Evolutionary conservation across 2,797 vertebrate species (phyloP).

Genomic region (Melanogrammus aeglefinus): DNA sequence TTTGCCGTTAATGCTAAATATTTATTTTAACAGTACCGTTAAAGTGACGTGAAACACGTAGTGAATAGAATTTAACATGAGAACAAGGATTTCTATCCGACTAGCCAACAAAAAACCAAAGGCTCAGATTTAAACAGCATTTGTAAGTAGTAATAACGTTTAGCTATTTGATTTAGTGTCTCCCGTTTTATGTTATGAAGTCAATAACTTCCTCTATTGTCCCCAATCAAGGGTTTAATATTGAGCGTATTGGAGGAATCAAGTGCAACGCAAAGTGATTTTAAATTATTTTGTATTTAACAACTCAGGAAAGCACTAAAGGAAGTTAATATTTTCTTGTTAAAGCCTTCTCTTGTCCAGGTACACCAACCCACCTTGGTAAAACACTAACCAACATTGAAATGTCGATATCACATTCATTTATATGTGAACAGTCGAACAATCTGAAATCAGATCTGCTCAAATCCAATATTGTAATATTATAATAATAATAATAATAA

Average conservation of each 20-base stretch:
- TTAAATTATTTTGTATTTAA: conserved; percentile 71
- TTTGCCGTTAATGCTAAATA: conserved; percentile 40
- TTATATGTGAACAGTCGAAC: neutral
- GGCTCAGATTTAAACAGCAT: conserved; percentile 45
- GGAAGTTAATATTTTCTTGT: conserved; percentile 41
- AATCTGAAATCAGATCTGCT: conserved; percentile 6
- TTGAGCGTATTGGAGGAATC: conserved; percentile 25
- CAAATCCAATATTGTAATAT: neutral
- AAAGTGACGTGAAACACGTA: neutral
- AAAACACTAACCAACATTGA: conserved; percentile 17
- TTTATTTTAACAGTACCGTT: conserved; percentile 29
- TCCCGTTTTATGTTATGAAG: conserved; percentile 24
- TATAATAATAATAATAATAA: neutral
- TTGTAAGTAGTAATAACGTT: conserved; percentile 36
- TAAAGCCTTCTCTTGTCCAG: conserved; percentile 31
- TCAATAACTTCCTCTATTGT: conserved; percentile 21
- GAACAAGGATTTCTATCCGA: conserved; percentile 35
- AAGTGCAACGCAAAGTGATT: conserved; percentile 27
- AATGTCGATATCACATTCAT: neutral
- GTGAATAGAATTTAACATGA: conserved; percentile 4
- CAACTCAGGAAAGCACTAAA: conserved; percentile 74
- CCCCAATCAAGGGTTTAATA: conserved; percentile 19
- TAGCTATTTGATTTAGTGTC: conserved; percentile 19
- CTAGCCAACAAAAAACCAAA: conserved; percentile 55
- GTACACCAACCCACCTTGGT: conserved; percentile 33